Evolutionary conservation across 2,113 vertebrate genomes (phyloP).

Genomic region (Archilochus colubris): DNA sequence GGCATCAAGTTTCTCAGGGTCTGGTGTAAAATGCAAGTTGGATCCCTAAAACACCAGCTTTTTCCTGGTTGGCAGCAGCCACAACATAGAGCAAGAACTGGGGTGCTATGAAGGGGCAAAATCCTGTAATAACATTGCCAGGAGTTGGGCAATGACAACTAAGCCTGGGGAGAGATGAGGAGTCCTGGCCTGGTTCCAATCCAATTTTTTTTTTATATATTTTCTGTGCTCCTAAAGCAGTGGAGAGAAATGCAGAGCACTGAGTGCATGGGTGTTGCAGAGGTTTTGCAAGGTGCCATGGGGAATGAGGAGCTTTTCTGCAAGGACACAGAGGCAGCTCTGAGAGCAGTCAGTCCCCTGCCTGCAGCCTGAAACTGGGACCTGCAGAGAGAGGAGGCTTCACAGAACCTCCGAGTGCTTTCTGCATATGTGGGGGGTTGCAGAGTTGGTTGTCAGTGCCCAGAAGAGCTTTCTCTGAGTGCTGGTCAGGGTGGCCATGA

Average conservation of each 20-base stretch:
- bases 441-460: neutral
- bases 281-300: neutral
- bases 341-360: neutral
- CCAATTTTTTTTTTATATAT: neutral
- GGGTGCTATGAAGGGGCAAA: neutral
- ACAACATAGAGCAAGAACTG: rapidly evolving
- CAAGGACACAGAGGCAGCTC: neutral
- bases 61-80: neutral
- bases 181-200: neutral
- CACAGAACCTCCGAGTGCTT: rapidly evolving
- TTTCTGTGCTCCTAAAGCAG: neutral
- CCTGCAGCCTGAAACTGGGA: neutral
- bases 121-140: neutral
- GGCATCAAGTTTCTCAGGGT: neutral
- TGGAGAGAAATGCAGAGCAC: rapidly evolving
- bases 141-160: neutral
- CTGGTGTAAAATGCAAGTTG: neutral
- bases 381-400: neutral
- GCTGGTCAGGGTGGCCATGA: neutral
- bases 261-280: rapidly evolving
- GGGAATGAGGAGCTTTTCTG: neutral
- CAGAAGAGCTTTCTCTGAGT: neutral
- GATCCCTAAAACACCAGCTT: neutral
- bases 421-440: rapidly evolving
- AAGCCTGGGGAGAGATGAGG: neutral